phyloP scores from a whole-genome alignment of 1,140 invertebrate genomes.

The Diabrotica undecimpunctata region DNA sequence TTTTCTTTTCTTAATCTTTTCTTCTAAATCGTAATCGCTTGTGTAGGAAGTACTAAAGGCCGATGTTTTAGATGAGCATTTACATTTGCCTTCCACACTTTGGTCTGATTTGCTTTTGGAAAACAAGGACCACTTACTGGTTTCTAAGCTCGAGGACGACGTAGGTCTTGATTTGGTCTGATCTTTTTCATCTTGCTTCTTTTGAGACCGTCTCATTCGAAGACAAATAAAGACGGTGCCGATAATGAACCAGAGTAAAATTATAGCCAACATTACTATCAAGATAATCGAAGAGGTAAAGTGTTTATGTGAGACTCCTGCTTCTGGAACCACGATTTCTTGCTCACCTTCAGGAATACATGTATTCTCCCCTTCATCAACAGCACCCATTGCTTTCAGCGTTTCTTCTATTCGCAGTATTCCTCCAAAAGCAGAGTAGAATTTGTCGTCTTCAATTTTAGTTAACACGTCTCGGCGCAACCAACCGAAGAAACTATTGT shows the following conservation, averaged over 20 bases:
- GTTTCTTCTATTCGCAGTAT: slow-evolving; percentile 55
- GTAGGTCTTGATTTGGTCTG: not conserved
- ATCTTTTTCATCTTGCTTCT: not conserved
- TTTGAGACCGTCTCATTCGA: slow-evolving; percentile 29
- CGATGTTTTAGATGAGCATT: slow-evolving; percentile 14
- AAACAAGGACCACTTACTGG: slow-evolving; percentile 26
- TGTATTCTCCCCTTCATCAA: slow-evolving; percentile 5
- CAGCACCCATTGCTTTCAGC: slow-evolving; percentile 49
- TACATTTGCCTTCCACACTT: slow-evolving; percentile 12
- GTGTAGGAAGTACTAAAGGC: slow-evolving; percentile 15
- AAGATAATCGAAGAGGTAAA: slow-evolving; percentile 30
- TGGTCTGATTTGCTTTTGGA: slow-evolving; percentile 13
- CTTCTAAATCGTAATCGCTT: slow-evolving; percentile 28
- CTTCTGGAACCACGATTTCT: slow-evolving; percentile 17
- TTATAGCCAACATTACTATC: slow-evolving; percentile 36
- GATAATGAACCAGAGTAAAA: slow-evolving; percentile 42
- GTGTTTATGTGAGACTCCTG: slow-evolving; percentile 1
- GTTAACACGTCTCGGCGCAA: slow-evolving; percentile 54
- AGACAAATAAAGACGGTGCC: slow-evolving; percentile 42
- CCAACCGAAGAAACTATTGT: slow-evolving; percentile 56
- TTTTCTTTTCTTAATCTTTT: slow-evolving; percentile 15
- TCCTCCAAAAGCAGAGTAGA: slow-evolving; percentile 60
- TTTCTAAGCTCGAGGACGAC: slow-evolving; percentile 16
- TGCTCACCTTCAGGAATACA: slow-evolving; percentile 21
- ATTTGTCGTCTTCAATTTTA: slow-evolving; percentile 56